These are phyloP conservation scores for Hapalemur alaotrensis DNA, from an alignment of 2,797 vertebrate species.

Conservation along the genomic window DNA sequence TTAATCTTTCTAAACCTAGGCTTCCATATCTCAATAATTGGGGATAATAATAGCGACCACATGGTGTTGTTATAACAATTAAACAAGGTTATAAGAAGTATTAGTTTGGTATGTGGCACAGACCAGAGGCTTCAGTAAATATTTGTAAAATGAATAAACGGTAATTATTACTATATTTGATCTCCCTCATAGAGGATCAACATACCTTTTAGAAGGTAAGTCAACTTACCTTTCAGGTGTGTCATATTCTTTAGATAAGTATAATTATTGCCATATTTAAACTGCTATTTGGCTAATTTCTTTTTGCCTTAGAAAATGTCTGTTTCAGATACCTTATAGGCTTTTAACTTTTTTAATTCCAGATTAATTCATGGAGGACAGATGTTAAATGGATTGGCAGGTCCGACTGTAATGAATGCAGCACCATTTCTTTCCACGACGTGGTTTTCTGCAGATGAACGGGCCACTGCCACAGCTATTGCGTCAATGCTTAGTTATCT, in stretches of 20 bases:
- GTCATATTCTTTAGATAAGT: neutral
- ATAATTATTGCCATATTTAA: neutral
- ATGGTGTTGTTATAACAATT: neutral
- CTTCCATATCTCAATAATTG: slow-evolving; percentile 19
- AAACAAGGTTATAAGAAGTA: neutral
- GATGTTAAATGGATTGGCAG: slow-evolving; percentile 95
- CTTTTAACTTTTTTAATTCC: slow-evolving; percentile 61
- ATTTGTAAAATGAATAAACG: neutral
- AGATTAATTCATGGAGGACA: slow-evolving; percentile 97
- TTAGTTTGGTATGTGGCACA: neutral
- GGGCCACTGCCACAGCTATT: slow-evolving; percentile 96
- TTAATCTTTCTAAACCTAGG: neutral
- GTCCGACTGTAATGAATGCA: slow-evolving; percentile 95
- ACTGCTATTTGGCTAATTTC: neutral
- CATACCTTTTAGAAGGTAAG: neutral
- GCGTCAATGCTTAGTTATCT: slow-evolving; percentile 93
- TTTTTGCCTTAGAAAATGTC: slow-evolving; percentile 31
- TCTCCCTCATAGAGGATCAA: neutral
- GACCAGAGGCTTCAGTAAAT: slow-evolving; percentile 16
- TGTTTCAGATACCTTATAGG: neutral
- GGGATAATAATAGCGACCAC: neutral
- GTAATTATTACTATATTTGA: neutral
- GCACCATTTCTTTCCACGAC: slow-evolving; percentile 96
- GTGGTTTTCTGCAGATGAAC: slow-evolving; percentile 97
- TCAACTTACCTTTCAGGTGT: neutral